These are phyloP conservation scores for Chrysogorgia sp. DNA, from an alignment of 92 coral and sea anemone genomes.

Conservation along the genomic window DNA sequence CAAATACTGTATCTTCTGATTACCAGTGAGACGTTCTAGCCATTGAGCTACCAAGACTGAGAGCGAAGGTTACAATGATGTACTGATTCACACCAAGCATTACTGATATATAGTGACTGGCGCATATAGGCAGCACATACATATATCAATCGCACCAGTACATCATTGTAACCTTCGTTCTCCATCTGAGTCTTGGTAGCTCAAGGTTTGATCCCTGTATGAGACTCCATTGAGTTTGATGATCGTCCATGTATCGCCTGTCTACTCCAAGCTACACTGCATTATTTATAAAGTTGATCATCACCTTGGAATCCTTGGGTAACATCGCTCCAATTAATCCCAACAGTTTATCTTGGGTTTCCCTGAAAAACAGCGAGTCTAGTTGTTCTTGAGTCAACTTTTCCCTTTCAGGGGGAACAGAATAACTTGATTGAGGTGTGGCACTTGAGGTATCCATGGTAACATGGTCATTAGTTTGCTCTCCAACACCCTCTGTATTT, in stretches of 20 bases:
- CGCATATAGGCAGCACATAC: too few species aligned
- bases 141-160: too few species aligned
- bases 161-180: too few species aligned
- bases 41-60: too few species aligned
- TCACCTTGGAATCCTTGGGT: constrained; percentile 91
- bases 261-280: too few species aligned
- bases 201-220: too few species aligned
- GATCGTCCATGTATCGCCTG: not conserved
- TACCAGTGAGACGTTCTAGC: too few species aligned
- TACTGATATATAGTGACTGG: too few species aligned
- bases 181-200: too few species aligned
- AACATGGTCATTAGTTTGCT: constrained; percentile 3
- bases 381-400: constrained; percentile 60
- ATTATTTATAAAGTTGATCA: not conserved
- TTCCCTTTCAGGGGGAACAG: not conserved
- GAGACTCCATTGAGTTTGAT: not conserved
- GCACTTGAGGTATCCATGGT: not conserved
- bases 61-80: too few species aligned
- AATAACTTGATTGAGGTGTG: not conserved
- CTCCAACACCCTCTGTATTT: not conserved
- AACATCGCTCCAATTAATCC: constrained; percentile 95
- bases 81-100: too few species aligned
- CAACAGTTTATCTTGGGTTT: constrained; percentile 77
- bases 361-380: constrained; percentile 71
- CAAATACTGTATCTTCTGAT: too few species aligned